Conservation (phyloP, 1,140 invertebrate species). For the Subanguina moxae region DNA sequence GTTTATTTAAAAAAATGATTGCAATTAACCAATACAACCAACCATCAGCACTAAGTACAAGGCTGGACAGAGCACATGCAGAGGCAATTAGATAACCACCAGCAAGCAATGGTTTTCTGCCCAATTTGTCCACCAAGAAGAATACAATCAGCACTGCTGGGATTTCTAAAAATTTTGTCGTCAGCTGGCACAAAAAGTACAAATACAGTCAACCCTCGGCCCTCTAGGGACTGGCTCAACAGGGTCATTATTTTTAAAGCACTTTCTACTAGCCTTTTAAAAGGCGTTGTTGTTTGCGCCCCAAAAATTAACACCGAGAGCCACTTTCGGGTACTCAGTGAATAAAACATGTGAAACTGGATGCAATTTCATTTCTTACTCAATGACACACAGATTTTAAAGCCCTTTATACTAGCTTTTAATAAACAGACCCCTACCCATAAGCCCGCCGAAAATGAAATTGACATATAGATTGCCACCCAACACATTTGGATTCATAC, state of each 20-base stretch:
- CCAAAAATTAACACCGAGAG: too few species aligned
- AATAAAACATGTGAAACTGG: too few species aligned
- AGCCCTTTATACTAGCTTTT: slow-evolving; percentile 43
- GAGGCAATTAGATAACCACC: slow-evolving; percentile 48
- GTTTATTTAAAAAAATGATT: slow-evolving; percentile 3
- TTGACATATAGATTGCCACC: slow-evolving; percentile 59
- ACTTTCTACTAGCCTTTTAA: too few species aligned
- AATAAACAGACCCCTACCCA: slow-evolving; percentile 8
- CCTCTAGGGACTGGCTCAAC: too few species aligned
- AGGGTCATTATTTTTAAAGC: too few species aligned
- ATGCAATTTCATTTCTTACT: too few species aligned
- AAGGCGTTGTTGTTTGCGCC: too few species aligned
- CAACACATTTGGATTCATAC: slow-evolving; percentile 54
- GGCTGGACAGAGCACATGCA: slow-evolving; percentile 47
- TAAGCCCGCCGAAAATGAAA: slow-evolving; percentile 55
- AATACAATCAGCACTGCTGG: slow-evolving; percentile 53
- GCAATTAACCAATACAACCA: slow-evolving; percentile 5
- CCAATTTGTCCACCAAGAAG: slow-evolving; percentile 51
- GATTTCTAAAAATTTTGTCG: slow-evolving; percentile 46
- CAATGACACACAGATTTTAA: too few species aligned
- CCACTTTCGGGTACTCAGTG: too few species aligned
- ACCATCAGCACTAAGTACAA: slow-evolving; percentile 43
- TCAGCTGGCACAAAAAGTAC: too few species aligned
- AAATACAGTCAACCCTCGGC: too few species aligned
- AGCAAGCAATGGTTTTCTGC: slow-evolving; percentile 46